These are phyloP conservation scores for Epinotia brunnichana DNA, from an alignment of 2,888 invertebrate species.

Conservation along the genomic window DNA sequence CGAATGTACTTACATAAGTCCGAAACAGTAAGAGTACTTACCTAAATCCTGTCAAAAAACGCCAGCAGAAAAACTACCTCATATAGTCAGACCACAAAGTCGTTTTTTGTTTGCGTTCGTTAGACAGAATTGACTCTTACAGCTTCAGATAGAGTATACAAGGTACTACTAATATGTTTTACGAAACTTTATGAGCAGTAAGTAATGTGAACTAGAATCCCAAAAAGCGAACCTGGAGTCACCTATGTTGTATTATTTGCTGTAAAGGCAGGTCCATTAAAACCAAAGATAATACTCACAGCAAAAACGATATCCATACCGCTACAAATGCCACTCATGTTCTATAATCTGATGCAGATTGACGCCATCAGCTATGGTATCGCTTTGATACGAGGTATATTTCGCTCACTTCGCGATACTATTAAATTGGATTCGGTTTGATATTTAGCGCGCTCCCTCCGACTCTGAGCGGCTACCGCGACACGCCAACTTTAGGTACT, in stretches of 20 bases:
- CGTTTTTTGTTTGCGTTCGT: too few relatives aligned
- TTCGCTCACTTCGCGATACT: background rate
- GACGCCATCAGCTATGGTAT: slow-evolving; percentile 33
- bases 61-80: too few relatives aligned
- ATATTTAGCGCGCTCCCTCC: background rate
- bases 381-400: slow-evolving; percentile 8
- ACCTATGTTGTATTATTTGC: background rate
- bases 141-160: too few relatives aligned
- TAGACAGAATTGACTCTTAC: too few relatives aligned
- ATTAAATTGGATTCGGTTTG: background rate
- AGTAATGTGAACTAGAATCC: background rate
- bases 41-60: too few relatives aligned
- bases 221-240: background rate
- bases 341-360: slow-evolving; percentile 33
- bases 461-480: background rate
- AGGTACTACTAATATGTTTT: too few relatives aligned
- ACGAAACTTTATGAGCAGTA: too few relatives aligned
- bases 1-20: too few relatives aligned
- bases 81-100: too few relatives aligned
- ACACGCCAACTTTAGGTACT: too few relatives aligned
- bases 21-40: too few relatives aligned
- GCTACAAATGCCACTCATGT: slow-evolving; percentile 29
- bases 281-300: slow-evolving; percentile 15
- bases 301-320: slow-evolving; percentile 19
- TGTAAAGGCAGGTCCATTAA: background rate